Evolutionary conservation across 2,888 invertebrate genomes (phyloP).

Genomic region (Argynnis bischoffii): DNA sequence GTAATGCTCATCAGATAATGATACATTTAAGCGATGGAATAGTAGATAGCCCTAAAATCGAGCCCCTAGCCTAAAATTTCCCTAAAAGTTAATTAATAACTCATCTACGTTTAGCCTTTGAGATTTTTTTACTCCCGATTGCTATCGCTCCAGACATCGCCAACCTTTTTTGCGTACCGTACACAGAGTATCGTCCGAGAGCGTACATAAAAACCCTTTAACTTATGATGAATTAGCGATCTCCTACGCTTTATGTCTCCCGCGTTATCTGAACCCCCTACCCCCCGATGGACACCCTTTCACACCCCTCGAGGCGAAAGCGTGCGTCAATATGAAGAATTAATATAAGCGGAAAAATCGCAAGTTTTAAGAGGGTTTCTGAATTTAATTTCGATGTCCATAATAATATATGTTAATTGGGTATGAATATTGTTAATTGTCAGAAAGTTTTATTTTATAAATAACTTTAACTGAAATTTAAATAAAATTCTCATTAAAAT

Average conservation of each 20-base stretch:
- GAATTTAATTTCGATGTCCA: conserved; percentile 10
- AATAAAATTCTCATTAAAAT: conserved; percentile 13
- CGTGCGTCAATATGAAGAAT: conserved; percentile 77
- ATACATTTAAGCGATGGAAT: conserved; percentile 8
- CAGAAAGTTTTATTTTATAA: conserved; percentile 13
- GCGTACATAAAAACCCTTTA: conserved; percentile 81
- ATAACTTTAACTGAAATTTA: conserved; percentile 8
- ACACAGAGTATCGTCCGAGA: conserved; percentile 65
- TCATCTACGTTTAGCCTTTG: conserved; percentile 61
- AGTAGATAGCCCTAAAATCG: conserved; percentile 9
- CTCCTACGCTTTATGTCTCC: conserved; percentile 81
- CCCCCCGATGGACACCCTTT: conserved; percentile 47
- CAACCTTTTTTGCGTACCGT: conserved; percentile 70
- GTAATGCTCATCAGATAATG: conserved; percentile 11
- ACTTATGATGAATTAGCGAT: conserved; percentile 83
- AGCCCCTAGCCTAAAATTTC: conserved; percentile 47
- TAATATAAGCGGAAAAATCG: conserved; percentile 76
- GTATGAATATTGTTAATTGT: conserved; percentile 18
- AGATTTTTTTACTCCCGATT: conserved; percentile 59
- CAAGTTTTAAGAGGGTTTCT: conserved; percentile 40
- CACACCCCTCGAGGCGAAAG: conserved; percentile 47
- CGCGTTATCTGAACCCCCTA: conserved; percentile 65
- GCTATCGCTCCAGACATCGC: conserved; percentile 64
- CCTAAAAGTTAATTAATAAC: conserved; percentile 74
- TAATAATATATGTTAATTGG: conserved; percentile 18